Percentiles rank a stretch among this genome's conserved stretches.
Evolutionary conservation across 2,797 vertebrate genomes (phyloP).

Genomic region (Telmatherina bonti): DNA sequence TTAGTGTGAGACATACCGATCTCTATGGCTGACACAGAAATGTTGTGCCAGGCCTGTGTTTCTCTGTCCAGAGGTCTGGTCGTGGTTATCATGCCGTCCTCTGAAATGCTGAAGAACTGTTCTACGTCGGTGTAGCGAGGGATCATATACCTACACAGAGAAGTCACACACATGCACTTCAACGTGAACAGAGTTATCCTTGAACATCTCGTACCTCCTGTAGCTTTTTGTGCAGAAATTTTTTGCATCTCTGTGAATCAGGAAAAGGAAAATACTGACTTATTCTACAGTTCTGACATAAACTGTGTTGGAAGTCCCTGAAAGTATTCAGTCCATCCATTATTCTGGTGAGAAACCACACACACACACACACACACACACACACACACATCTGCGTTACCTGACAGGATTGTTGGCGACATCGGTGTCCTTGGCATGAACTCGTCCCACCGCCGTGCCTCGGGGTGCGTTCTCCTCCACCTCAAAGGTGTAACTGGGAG

Average conservation of each 20-base stretch:
- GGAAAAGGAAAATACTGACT: background rate
- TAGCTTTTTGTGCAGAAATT: background rate
- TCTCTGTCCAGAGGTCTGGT: conserved; percentile 94
- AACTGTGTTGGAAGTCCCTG: background rate
- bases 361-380: too few species aligned
- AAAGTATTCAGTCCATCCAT: background rate
- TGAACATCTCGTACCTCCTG: background rate
- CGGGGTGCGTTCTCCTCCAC: conserved; percentile 93
- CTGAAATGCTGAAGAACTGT: conserved; percentile 92
- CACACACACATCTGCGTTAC: conserved; percentile 77
- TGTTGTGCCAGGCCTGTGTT: conserved; percentile 94
- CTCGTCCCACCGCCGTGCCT: conserved; percentile 91
- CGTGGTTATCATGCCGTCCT: conserved; percentile 94
- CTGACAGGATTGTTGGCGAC: conserved; percentile 93
- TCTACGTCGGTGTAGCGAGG: conserved; percentile 96
- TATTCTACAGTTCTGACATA: background rate
- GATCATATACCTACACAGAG: conserved; percentile 90
- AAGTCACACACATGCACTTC: conserved; percentile 46
- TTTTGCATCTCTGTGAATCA: too few species aligned
- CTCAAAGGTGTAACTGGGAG: conserved; percentile 90
- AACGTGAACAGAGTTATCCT: background rate
- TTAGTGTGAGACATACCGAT: conserved; percentile 79
- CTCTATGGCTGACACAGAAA: conserved; percentile 95
- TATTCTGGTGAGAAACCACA: background rate
- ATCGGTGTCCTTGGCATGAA: conserved; percentile 96